Percentiles rank a stretch among this genome's conserved stretches.
Evolutionary conservation across 2,797 vertebrate species (phyloP).

Genomic region (Falco columbarius): DNA sequence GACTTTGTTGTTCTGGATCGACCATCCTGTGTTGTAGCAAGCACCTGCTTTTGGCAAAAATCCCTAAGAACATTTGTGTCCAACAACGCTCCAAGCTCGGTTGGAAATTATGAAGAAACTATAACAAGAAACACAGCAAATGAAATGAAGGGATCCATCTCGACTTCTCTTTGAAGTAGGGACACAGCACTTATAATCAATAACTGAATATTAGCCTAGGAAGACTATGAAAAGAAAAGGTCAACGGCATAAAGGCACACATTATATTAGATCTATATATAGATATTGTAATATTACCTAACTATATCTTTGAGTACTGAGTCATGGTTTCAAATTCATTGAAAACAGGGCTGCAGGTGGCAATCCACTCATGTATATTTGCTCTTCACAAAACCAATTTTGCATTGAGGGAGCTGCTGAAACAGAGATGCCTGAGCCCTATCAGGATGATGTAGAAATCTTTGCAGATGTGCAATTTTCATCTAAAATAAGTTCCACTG

Average conservation of each 20-base stretch:
- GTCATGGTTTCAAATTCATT: not conserved
- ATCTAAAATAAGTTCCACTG: slow-evolving; percentile 29
- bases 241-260: not conserved
- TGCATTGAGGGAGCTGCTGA: not conserved
- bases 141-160: not conserved
- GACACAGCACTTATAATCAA: not conserved
- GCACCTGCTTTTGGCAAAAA: not conserved
- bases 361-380: not conserved
- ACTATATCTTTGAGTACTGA: not conserved
- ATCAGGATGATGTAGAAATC: not conserved
- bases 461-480: slow-evolving; percentile 40
- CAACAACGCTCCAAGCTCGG: not conserved
- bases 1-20: not conserved
- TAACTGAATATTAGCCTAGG: not conserved
- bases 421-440: not conserved
- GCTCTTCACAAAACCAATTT: slow-evolving; percentile 3
- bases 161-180: not conserved
- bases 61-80: accelerated
- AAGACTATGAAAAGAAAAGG: not conserved
- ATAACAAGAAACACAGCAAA: not conserved
- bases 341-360: not conserved
- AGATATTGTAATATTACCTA: not conserved
- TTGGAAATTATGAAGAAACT: not conserved
- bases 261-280: not conserved
- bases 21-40: not conserved